Evolutionary conservation across 2,113 vertebrate species (phyloP).

Genomic region (Noctilio leporinus): DNA sequence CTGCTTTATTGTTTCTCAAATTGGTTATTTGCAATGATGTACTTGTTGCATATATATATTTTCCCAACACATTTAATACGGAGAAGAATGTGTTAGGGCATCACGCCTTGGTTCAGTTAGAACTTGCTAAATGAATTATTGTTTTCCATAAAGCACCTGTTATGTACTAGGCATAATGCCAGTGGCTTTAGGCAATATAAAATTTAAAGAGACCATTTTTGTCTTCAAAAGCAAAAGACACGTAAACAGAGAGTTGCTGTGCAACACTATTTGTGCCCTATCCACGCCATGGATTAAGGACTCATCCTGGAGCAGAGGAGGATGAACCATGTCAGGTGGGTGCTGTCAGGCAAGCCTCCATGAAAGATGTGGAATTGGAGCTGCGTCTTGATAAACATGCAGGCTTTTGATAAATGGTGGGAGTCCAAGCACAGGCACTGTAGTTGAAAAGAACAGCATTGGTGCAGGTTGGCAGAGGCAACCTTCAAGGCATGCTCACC

Average conservation of each 20-base stretch:
- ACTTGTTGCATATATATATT: background rate
- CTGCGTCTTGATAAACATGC: background rate
- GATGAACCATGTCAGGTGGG: background rate
- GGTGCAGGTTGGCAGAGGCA: background rate
- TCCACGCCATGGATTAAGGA: background rate
- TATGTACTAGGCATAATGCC: background rate
- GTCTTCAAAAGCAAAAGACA: background rate
- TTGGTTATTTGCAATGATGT: conserved; percentile 4
- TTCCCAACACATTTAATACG: background rate
- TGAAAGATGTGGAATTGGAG: background rate
- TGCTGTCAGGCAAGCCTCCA: background rate
- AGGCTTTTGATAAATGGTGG: background rate
- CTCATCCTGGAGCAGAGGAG: background rate
- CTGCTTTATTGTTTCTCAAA: conserved; percentile 2
- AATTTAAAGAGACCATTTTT: conserved; percentile 12
- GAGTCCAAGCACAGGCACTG: background rate
- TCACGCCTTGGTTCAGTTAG: background rate
- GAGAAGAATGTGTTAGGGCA: conserved; percentile 21
- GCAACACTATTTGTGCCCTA: background rate
- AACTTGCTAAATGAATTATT: conserved; percentile 27
- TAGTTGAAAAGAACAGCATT: background rate
- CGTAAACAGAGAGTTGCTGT: background rate
- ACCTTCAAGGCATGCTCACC: background rate
- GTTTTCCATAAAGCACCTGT: conserved; percentile 41
- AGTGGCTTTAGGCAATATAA: background rate